Conservation (phyloP, 2,888 invertebrate genomes). For the Sylvicola cinctus region DNA sequence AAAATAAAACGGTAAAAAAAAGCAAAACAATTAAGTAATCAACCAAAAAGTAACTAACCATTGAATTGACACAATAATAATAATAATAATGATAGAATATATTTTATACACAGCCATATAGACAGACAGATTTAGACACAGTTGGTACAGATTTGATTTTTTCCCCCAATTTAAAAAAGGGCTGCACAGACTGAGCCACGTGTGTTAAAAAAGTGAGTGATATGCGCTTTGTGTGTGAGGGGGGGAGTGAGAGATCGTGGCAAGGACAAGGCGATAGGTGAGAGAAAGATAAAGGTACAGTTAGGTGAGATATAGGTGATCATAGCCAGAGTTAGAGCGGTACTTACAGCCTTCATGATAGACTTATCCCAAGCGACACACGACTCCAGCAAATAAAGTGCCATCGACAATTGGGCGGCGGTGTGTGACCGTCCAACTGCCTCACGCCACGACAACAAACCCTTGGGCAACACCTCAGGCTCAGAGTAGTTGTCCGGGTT, state of each 20-base stretch:
- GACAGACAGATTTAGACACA: too few relatives aligned
- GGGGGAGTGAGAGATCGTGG: too few relatives aligned
- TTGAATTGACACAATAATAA: background rate
- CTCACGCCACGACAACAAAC: constrained; percentile 72
- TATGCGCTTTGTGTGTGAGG: too few relatives aligned
- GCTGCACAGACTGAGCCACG: too few relatives aligned
- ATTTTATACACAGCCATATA: too few relatives aligned
- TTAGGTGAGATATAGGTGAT: too few relatives aligned
- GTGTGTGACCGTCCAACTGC: constrained; percentile 68
- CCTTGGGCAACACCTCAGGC: constrained; percentile 18
- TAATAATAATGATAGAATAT: too few relatives aligned
- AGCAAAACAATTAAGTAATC: background rate
- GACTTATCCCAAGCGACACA: constrained; percentile 98
- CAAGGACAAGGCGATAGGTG: too few relatives aligned
- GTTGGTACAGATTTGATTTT: too few relatives aligned
- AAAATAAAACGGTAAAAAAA: constrained; percentile 1
- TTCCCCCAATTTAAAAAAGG: too few relatives aligned
- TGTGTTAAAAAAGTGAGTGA: background rate
- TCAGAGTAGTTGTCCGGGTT: constrained; percentile 1
- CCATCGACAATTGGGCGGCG: constrained; percentile 78
- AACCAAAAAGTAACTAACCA: background rate
- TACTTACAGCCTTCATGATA: constrained; percentile 96
- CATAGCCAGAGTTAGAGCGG: constrained; percentile 9
- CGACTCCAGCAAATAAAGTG: constrained; percentile 71
- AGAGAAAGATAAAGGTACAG: too few relatives aligned